phyloP scores from a whole-genome alignment of 2,797 vertebrate species.

The Pempheris klunzingeri region DNA sequence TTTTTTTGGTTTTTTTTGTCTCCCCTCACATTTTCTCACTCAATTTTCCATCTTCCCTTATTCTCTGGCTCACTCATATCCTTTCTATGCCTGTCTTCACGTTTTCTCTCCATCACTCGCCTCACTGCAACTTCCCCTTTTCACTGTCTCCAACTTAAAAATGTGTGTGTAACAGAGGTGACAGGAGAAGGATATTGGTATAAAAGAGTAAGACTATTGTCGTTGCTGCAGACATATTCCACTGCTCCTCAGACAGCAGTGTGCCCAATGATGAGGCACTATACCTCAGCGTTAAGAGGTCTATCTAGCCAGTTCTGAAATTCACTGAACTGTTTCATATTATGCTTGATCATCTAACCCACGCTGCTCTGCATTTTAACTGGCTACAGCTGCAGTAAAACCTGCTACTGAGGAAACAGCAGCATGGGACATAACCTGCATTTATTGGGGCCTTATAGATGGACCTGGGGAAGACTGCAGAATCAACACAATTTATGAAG shows the following conservation, averaged over 20 bases:
- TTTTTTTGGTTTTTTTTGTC: not conserved
- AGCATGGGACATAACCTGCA: constrained; percentile 47
- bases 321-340: constrained; percentile 56
- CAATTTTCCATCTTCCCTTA: constrained; percentile 32
- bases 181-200: constrained; percentile 37
- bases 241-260: constrained; percentile 7
- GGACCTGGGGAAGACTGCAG: constrained; percentile 63
- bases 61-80: constrained; percentile 15
- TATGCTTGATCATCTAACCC: constrained; percentile 57
- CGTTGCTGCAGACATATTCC: constrained; percentile 34
- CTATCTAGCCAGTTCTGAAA: constrained; percentile 39
- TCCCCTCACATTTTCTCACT: constrained; percentile 48
- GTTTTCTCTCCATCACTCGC: constrained; percentile 44
- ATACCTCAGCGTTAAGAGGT: constrained; percentile 40
- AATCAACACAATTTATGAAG: constrained; percentile 74
- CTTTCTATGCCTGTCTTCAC: constrained; percentile 15
- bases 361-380: constrained; percentile 50
- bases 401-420: constrained; percentile 29
- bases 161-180: constrained; percentile 44
- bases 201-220: constrained; percentile 26
- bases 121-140: constrained; percentile 32
- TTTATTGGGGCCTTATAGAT: constrained; percentile 60
- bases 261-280: not conserved
- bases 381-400: constrained; percentile 56
- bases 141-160: constrained; percentile 49